A percentile compares a stretch with the other conserved stretches of the same genome.
Evolutionary conservation across 2,888 invertebrate genomes (phyloP).

Genomic region (Tholera decimalis): DNA sequence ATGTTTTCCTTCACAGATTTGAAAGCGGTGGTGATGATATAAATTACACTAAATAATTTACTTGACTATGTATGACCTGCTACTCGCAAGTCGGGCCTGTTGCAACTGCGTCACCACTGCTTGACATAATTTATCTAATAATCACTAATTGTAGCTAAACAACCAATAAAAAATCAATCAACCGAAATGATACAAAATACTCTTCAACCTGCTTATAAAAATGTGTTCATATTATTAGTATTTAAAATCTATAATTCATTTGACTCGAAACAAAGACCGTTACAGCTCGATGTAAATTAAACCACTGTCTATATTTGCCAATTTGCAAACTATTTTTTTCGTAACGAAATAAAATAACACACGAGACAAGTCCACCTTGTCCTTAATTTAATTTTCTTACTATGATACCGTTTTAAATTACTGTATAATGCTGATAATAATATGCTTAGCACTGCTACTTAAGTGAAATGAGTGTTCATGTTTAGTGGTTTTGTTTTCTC

Average conservation of each 20-base stretch:
- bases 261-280: neutral
- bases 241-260: neutral
- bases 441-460: conserved; percentile 46
- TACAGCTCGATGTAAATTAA: conserved; percentile 21
- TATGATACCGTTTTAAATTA: conserved; percentile 50
- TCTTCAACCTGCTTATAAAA: neutral
- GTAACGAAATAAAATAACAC: conserved; percentile 32
- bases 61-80: too few species aligned
- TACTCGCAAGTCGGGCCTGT: too few species aligned
- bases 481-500: conserved; percentile 67
- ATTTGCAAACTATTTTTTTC: conserved; percentile 44
- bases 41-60: too few species aligned
- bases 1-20: too few species aligned
- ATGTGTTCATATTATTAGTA: neutral
- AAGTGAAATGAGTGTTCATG: conserved; percentile 60
- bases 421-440: conserved; percentile 55
- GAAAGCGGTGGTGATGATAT: too few species aligned
- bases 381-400: conserved; percentile 51
- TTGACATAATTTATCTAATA: conserved; percentile 16
- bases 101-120: too few species aligned
- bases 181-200: neutral
- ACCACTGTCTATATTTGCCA: conserved; percentile 14
- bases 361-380: conserved; percentile 51
- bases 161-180: conserved; percentile 25
- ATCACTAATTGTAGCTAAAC: neutral